These are phyloP conservation scores for Parochlus steinenii DNA, from an alignment of 2,888 invertebrate genomes.

Conservation along the genomic window DNA sequence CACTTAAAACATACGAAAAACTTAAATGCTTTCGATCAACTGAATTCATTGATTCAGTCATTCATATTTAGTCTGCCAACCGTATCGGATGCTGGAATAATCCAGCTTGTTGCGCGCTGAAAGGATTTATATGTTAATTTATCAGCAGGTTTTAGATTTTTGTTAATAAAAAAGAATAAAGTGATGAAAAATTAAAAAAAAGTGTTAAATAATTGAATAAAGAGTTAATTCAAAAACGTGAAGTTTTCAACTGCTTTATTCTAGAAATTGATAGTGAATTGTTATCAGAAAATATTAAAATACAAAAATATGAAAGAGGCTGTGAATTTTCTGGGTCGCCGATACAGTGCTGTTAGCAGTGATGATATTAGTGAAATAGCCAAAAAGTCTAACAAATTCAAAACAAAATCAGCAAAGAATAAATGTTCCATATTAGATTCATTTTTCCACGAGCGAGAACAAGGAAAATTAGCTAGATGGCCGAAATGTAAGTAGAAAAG, in stretches of 20 bases:
- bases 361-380: constrained; percentile 18
- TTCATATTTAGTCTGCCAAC: no score
- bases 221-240: no score
- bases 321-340: constrained; percentile 38
- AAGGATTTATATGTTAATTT: no score
- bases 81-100: no score
- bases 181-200: neutral
- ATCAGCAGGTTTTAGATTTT: no score
- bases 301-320: constrained; percentile 46
- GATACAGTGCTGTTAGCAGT: constrained; percentile 38
- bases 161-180: neutral
- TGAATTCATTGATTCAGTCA: no score
- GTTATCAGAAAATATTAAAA: no score
- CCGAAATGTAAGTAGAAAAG: constrained; percentile 35
- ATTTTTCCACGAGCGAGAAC: constrained; percentile 29
- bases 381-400: constrained; percentile 13
- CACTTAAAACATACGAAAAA: no score
- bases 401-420: constrained; percentile 15
- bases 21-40: no score
- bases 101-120: no score
- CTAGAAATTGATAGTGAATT: no score
- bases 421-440: constrained; percentile 27
- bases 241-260: no score
- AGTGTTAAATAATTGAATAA: neutral
- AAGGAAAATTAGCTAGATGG: constrained; percentile 26